phyloP scores from a whole-genome alignment of 2,113 vertebrate species.

The Gavialis gangeticus region DNA sequence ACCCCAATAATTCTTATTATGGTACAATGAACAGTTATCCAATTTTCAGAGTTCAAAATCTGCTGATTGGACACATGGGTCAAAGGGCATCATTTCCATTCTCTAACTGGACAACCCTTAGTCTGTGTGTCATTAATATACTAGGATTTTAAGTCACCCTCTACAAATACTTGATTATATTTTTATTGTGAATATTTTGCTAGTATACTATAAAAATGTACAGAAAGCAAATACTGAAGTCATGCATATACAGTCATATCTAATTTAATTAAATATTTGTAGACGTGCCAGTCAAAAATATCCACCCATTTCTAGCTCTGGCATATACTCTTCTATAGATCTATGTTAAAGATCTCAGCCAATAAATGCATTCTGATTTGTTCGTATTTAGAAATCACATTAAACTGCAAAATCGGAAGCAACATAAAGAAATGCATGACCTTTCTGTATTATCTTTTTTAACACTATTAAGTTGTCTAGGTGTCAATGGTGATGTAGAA shows the following conservation, averaged over 20 bases:
- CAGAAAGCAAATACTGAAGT: background rate
- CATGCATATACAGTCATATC: background rate
- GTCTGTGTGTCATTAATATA: background rate
- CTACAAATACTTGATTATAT: background rate
- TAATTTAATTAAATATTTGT: background rate
- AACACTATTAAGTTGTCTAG: background rate
- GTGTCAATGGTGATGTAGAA: accelerated
- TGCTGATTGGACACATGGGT: background rate
- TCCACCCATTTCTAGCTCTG: background rate
- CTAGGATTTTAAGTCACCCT: background rate
- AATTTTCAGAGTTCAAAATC: conserved; percentile 26
- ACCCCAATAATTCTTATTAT: background rate
- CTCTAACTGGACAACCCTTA: background rate
- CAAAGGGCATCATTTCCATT: conserved; percentile 24
- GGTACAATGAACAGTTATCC: background rate
- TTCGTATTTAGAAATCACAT: background rate
- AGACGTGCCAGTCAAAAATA: background rate
- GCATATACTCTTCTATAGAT: background rate
- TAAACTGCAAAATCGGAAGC: background rate
- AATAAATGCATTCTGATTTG: background rate
- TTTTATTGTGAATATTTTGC: background rate
- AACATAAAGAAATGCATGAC: background rate
- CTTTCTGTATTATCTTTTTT: background rate
- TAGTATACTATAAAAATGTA: background rate
- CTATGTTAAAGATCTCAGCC: background rate